Percentiles rank a stretch among this genome's conserved stretches.
Evolutionary conservation across 2,888 invertebrate species (phyloP).

Genomic region (Scaptomyza flava): DNA sequence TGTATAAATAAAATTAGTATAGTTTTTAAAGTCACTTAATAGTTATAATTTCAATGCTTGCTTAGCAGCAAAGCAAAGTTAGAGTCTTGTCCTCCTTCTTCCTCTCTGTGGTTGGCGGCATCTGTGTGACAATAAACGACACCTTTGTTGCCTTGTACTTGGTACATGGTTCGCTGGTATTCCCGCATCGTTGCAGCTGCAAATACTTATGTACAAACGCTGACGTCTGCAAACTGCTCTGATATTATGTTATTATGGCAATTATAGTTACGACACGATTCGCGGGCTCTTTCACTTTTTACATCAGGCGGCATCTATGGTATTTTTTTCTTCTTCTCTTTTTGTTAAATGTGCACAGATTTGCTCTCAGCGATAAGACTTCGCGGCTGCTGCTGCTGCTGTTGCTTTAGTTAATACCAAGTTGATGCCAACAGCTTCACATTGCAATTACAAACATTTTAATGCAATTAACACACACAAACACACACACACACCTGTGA

Average conservation of each 20-base stretch:
- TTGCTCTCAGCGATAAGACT: constrained; percentile 46
- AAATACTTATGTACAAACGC: background rate
- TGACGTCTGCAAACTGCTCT: constrained; percentile 25
- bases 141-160: constrained; percentile 40
- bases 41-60: background rate
- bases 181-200: constrained; percentile 16
- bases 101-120: constrained; percentile 14
- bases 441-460: constrained; percentile 82
- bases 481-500: constrained; percentile 35
- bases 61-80: background rate
- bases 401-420: constrained; percentile 10
- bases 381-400: background rate
- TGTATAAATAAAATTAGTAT: background rate
- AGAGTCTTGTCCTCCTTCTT: background rate
- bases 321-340: constrained; percentile 40
- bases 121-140: constrained; percentile 51
- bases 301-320: constrained; percentile 70
- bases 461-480: constrained; percentile 84
- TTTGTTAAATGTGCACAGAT: constrained; percentile 50
- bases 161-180: constrained; percentile 24
- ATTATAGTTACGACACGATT: constrained; percentile 77
- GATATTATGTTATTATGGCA: constrained; percentile 80
- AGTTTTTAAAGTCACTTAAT: background rate
- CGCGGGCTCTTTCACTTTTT: constrained; percentile 25
- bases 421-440: constrained; percentile 38